These are phyloP conservation scores for Spisula subtruncata DNA, from an alignment of 2,888 invertebrate genomes.

Conservation along the genomic window DNA sequence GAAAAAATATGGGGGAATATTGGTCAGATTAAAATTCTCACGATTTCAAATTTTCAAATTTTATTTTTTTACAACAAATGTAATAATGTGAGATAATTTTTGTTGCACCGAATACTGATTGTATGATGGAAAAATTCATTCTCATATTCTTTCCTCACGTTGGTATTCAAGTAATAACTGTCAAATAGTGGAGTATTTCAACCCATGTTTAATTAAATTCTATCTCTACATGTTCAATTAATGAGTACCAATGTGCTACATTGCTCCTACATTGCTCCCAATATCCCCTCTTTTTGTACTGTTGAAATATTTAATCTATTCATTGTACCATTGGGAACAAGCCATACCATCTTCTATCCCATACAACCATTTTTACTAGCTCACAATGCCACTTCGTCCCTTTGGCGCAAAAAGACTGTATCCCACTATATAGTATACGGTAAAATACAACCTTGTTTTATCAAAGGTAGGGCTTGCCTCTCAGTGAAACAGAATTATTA, in stretches of 20 bases:
- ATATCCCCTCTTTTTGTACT: not conserved
- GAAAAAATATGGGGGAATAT: slow-evolving; percentile 11
- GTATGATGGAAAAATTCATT: not conserved
- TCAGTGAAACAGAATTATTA: slow-evolving; percentile 3
- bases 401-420: too few species aligned
- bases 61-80: too few species aligned
- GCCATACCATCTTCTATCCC: not conserved
- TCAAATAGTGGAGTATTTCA: slow-evolving; percentile 11
- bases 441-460: too few species aligned
- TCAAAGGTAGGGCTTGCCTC: too few species aligned
- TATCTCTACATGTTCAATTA: not conserved
- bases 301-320: not conserved
- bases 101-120: not conserved
- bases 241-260: not conserved
- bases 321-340: not conserved
- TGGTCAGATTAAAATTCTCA: not conserved
- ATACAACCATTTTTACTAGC: not conserved
- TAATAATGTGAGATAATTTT: not conserved
- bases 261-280: not conserved
- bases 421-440: too few species aligned
- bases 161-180: not conserved
- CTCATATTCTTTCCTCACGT: not conserved
- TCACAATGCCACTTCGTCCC: not conserved
- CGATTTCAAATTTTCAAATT: not conserved
- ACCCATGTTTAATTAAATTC: not conserved